Evolutionary conservation across 2,797 vertebrate species (phyloP), one percentile per base, ranked within the genome.

Genomic region (Artibeus lituratus): DNA sequence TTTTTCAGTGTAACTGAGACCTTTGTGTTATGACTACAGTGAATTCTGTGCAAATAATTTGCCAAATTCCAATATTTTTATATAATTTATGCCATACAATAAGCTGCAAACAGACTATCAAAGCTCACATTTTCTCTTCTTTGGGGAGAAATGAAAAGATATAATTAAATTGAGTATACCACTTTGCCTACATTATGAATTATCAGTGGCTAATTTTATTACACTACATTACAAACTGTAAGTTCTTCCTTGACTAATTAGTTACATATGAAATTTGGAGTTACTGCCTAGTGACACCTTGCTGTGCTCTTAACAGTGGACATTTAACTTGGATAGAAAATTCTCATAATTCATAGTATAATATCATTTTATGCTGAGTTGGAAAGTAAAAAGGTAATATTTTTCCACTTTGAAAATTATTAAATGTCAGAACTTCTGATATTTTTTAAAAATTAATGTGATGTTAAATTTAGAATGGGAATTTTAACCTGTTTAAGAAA

Each of bases 131-230:
- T 2, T 90, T 35, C 29, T 94, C 95, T 78, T 22, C 7, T 76
- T 78, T 37, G 10, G 7, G 0, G 22, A 93, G 11, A 87, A 87
- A 78, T 6, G 32, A 77, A 8, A 83, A 51, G 10, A 4, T 2
- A 7, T 47, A 87, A 47, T 65, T 49, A 67, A 15, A 9, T 22
- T 73, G 74, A 53, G 18, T 0, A 74, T 1, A 2, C 32, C 77
- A 42, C 10, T 81, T 82, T 69, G 22, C 84, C 95, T 97, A 90
- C 10, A 69, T 39, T 91, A 18, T 35, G 44, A 67, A 77, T 74
- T 77, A 35, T 96, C 92, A 97, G 95, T 80, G 95, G 65, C 55
- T 62, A 72, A 97, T 84, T 93, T 96, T 65, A 72, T 96, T 72
- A 87, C 57, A 35, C 22, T 21, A 67, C 44, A 76, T 35, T 47